These are phyloP conservation scores for Nyctibius grandis DNA, from an alignment of 2,797 vertebrate genomes.

Conservation along the genomic window DNA sequence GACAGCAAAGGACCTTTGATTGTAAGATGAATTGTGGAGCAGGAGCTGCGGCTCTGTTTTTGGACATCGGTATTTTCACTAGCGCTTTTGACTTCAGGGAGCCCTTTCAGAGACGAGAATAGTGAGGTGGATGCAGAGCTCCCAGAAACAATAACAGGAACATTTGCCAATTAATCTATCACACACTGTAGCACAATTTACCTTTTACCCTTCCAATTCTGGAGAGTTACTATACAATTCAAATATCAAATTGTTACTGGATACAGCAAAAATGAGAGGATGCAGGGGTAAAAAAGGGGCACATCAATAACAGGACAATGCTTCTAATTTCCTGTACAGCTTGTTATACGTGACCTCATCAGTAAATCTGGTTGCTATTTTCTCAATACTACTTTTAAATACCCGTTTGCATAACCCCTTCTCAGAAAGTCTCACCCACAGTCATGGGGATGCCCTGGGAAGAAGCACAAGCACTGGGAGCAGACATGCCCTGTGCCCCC, in stretches of 20 bases:
- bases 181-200: conserved; percentile 7
- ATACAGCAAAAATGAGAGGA: neutral
- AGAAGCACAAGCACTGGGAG: neutral
- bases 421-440: neutral
- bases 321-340: conserved; percentile 7
- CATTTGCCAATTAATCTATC: conserved; percentile 59
- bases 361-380: neutral
- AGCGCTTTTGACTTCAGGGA: neutral
- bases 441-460: neutral
- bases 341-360: neutral
- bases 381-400: neutral
- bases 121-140: conserved; percentile 23
- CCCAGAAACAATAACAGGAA: conserved; percentile 59
- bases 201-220: conserved; percentile 61
- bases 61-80: conserved; percentile 1
- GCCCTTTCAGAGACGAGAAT: conserved; percentile 11
- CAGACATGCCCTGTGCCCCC: rapidly evolving
- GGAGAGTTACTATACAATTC: conserved; percentile 1
- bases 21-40: conserved; percentile 50
- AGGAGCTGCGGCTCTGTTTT: neutral
- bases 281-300: neutral
- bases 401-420: neutral
- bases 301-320: conserved; percentile 31
- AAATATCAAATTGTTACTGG: conserved; percentile 14
- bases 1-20: conserved; percentile 57